phyloP scores from a whole-genome alignment of 2,113 vertebrate genomes.

The Rana temporaria region DNA sequence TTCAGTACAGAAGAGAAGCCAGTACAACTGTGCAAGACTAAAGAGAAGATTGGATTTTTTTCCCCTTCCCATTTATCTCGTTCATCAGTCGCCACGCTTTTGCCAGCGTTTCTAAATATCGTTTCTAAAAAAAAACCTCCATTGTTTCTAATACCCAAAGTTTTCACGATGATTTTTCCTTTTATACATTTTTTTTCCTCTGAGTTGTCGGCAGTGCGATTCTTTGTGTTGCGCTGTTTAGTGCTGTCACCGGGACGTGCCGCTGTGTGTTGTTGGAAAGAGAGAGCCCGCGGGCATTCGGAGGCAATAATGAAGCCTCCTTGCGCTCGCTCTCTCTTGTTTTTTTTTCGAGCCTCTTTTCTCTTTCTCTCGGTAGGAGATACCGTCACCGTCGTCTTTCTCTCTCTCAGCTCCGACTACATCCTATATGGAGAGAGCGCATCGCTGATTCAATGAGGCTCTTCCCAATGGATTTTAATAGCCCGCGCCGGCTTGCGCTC shows the following conservation, averaged over 20 bases:
- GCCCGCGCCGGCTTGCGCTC: conserved; percentile 49
- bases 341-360: background rate
- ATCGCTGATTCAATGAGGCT: conserved; percentile 39
- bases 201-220: background rate
- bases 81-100: too few species aligned
- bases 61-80: too few species aligned
- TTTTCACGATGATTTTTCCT: background rate
- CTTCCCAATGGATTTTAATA: conserved; percentile 56
- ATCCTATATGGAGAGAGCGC: conserved; percentile 29
- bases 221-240: conserved; percentile 15
- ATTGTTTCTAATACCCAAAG: background rate
- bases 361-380: conserved; percentile 25
- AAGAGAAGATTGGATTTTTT: too few species aligned
- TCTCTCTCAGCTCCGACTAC: background rate
- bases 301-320: conserved; percentile 41
- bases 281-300: conserved; percentile 25
- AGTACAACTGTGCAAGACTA: too few species aligned
- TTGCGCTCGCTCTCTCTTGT: background rate
- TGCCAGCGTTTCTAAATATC: background rate
- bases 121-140: background rate
- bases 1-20: too few species aligned
- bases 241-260: conserved; percentile 18
- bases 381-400: conserved; percentile 3
- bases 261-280: conserved; percentile 22
- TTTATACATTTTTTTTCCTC: background rate